These are phyloP conservation scores for Bombus terrestris DNA, from an alignment of 1,140 invertebrate species.

Conservation along the genomic window DNA sequence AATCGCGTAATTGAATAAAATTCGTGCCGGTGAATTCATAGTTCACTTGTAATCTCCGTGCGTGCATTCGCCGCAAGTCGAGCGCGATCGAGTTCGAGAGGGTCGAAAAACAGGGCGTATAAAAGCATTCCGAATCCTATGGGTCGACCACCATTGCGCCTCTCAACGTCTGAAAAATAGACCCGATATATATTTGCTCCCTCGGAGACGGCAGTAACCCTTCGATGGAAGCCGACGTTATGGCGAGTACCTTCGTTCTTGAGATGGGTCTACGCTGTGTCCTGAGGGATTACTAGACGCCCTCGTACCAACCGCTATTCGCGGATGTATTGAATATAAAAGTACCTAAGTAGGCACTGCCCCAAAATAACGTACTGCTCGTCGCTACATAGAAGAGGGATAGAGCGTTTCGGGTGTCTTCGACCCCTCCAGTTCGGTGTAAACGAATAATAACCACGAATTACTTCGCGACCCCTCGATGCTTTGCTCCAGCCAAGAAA, in stretches of 20 bases:
- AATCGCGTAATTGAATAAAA: slow-evolving; percentile 44
- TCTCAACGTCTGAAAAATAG: slow-evolving; percentile 73
- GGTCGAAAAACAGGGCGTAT: slow-evolving; percentile 17
- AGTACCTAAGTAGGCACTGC: slow-evolving; percentile 80
- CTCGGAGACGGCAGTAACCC: slow-evolving; percentile 70
- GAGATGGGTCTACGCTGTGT: slow-evolving; percentile 70
- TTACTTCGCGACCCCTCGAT: slow-evolving; percentile 61
- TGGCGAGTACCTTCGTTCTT: slow-evolving; percentile 51
- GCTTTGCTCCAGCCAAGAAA: slow-evolving; percentile 56
- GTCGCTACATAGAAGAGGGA: slow-evolving; percentile 41
- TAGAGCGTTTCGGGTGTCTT: slow-evolving; percentile 50
- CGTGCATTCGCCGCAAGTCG: slow-evolving; percentile 28
- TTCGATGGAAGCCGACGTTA: slow-evolving; percentile 73
- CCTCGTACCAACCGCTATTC: slow-evolving; percentile 61
- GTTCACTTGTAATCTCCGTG: slow-evolving; percentile 30
- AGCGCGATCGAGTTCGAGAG: slow-evolving; percentile 39
- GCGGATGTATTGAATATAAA: slow-evolving; percentile 82
- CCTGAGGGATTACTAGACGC: slow-evolving; percentile 77
- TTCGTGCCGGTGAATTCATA: slow-evolving; percentile 38
- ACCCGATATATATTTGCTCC: slow-evolving; percentile 68
- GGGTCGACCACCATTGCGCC: slow-evolving; percentile 19
- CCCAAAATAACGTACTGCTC: slow-evolving; percentile 73
- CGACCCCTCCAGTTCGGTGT: slow-evolving; percentile 55
- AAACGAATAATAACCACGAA: slow-evolving; percentile 80
- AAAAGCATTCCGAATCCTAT: slow-evolving; percentile 39